These are phyloP conservation scores for Xenopus tropicalis DNA, from an alignment of 2,113 vertebrate species.

Conservation along the genomic window DNA sequence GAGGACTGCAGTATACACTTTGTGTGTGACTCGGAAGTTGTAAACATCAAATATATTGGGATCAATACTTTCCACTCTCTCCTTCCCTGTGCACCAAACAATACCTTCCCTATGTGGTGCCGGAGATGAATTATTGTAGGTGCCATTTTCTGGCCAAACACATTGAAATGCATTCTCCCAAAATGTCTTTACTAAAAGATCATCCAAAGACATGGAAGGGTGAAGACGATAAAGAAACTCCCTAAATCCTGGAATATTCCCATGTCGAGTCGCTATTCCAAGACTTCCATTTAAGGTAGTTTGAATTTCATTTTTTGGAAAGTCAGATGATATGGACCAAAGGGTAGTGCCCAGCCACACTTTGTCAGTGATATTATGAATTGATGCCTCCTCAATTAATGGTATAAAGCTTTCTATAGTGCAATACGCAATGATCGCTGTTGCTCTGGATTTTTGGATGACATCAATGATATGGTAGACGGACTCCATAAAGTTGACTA, in stretches of 20 bases:
- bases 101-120: not conserved
- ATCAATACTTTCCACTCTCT: constrained; percentile 29
- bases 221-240: constrained; percentile 27
- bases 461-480: constrained; percentile 17
- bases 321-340: constrained; percentile 30
- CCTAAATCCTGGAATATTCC: constrained; percentile 30
- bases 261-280: not conserved
- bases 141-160: constrained; percentile 1
- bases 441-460: constrained; percentile 28
- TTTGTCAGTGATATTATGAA: constrained; percentile 22
- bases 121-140: not conserved
- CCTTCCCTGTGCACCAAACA: constrained; percentile 24
- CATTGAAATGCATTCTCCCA: constrained; percentile 27
- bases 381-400: constrained; percentile 31
- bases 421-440: constrained; percentile 28
- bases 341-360: constrained; percentile 14
- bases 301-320: constrained; percentile 12
- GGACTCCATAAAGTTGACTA: constrained; percentile 18
- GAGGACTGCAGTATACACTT: constrained; percentile 13
- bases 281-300: constrained; percentile 33
- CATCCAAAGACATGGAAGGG: constrained; percentile 15
- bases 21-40: constrained; percentile 25
- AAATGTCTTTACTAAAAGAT: constrained; percentile 27
- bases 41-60: constrained; percentile 21
- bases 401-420: constrained; percentile 30